Evolutionary conservation across 2,797 vertebrate genomes (phyloP), one percentile per base, ranked within the genome.

Genomic region (Neosilurus mollespiculum): DNA sequence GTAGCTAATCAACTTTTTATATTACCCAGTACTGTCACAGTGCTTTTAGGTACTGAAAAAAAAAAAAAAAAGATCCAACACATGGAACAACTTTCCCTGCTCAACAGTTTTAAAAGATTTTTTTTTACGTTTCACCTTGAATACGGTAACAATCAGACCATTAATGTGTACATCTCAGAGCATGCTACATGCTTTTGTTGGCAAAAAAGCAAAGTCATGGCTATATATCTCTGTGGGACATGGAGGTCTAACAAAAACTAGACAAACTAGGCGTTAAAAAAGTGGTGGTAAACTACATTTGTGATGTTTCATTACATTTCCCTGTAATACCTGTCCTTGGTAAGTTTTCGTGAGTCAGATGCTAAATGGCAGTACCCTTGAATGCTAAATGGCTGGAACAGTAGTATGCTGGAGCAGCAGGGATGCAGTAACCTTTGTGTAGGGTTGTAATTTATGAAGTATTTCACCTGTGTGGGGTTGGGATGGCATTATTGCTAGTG

Each of bases 301-400:
- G 54, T 34, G 51, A 26, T 58, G 72, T 43, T 78, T 62, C 49
- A 43, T 37, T 61, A 2, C 22, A 61, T 43, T 61, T 61, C 90
- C 91, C 87, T 86, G 30, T 30, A 30, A 30, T 30, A 30, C 30
- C 88, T 87, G 78, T 61, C 71, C 51, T 54, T 73, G 71, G 15
- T 9, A 76, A 26, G n/a, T 86, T 89, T 84, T 16, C 82, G 82
- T 84, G 81, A 56, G 89, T 86, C 81, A 80, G 85, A 84, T 83
- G 87, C 88, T 90, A 87, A 61, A 53, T 54, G 43, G 82, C 65
- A n/a, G 73, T 88, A 84, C 83, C 83, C 85, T 86, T 91, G 91
- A 85, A 90, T 90, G 86, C 86, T 88, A 88, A 83, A 93, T 88
- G 70, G 66, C 72, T 11, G 70, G 79, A 85, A 82, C 54, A 72